Conservation (phyloP, 2,797 vertebrate genomes). For the Botia kubotai region DNA sequence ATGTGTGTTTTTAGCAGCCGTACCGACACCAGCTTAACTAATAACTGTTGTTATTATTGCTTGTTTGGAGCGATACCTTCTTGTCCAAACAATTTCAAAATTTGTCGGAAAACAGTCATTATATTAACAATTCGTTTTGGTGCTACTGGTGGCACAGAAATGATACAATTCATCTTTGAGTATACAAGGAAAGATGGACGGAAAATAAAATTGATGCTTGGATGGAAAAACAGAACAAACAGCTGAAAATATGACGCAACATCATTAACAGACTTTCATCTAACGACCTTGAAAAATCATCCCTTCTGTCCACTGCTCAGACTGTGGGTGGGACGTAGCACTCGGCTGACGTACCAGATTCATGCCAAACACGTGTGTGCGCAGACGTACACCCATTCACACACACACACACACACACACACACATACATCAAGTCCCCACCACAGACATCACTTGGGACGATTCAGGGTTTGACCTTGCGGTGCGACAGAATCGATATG, state of each 20-base stretch:
- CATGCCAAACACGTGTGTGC: slow-evolving; percentile 48
- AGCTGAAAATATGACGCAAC: slow-evolving; percentile 17
- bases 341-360: slow-evolving; percentile 12
- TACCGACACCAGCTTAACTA: not conserved
- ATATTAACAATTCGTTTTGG: not conserved
- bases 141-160: not conserved
- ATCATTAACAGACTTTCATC: slow-evolving; percentile 30
- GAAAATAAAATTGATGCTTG: slow-evolving; percentile 17
- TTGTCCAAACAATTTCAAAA: not conserved
- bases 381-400: slow-evolving; percentile 9
- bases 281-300: slow-evolving; percentile 48
- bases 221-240: not conserved
- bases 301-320: slow-evolving; percentile 39
- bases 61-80: not conserved
- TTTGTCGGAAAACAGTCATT: not conserved
- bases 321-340: slow-evolving; percentile 25
- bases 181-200: slow-evolving; percentile 54
- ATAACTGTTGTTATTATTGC: not conserved
- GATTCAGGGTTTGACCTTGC: slow-evolving; percentile 24
- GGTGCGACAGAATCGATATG: slow-evolving; percentile 8
- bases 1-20: too few relatives aligned
- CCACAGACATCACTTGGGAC: slow-evolving; percentile 25
- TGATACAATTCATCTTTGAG: slow-evolving; percentile 52
- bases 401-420: slow-evolving; percentile 23
- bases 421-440: slow-evolving; percentile 12